Percentiles rank a stretch among this genome's conserved stretches.
Conservation (phyloP, 23 tunicate species). For the Phallusia fumigata region DNA sequence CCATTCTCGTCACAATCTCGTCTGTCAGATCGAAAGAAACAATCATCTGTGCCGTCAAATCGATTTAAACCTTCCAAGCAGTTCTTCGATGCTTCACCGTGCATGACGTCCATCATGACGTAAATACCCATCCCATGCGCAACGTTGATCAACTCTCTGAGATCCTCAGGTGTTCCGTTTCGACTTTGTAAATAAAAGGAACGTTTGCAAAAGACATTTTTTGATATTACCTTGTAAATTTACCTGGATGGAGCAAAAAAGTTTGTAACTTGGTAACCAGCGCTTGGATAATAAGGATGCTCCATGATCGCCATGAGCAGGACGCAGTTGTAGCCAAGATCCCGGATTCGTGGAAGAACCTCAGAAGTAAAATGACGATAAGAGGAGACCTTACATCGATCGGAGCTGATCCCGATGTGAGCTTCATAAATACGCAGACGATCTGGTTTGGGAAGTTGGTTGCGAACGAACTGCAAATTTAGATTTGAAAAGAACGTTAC, state of each 20-base stretch:
- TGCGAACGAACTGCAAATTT: too few relatives aligned
- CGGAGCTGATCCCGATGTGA: constrained; percentile 76
- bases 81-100: constrained; percentile 73
- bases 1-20: constrained; percentile 18
- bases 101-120: constrained; percentile 87
- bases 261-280: constrained; percentile 78
- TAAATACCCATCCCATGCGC: constrained; percentile 87
- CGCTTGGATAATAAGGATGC: constrained; percentile 83
- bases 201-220: too few relatives aligned
- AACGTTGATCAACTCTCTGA: constrained; percentile 60
- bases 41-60: constrained; percentile 77
- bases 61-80: constrained; percentile 65
- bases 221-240: not conserved
- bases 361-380: constrained; percentile 73
- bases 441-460: not conserved
- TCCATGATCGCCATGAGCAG: constrained; percentile 93
- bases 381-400: constrained; percentile 44
- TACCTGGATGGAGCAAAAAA: constrained; percentile 79
- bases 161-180: constrained; percentile 87
- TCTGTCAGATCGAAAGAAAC: constrained; percentile 48
- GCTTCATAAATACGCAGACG: constrained; percentile 76
- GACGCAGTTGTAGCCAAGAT: constrained; percentile 87
- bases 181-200: constrained; percentile 43
- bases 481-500: too few relatives aligned
- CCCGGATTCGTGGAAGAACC: constrained; percentile 68